phyloP scores from a whole-genome alignment of 2,797 vertebrate genomes.

The Monodelphis domestica region DNA sequence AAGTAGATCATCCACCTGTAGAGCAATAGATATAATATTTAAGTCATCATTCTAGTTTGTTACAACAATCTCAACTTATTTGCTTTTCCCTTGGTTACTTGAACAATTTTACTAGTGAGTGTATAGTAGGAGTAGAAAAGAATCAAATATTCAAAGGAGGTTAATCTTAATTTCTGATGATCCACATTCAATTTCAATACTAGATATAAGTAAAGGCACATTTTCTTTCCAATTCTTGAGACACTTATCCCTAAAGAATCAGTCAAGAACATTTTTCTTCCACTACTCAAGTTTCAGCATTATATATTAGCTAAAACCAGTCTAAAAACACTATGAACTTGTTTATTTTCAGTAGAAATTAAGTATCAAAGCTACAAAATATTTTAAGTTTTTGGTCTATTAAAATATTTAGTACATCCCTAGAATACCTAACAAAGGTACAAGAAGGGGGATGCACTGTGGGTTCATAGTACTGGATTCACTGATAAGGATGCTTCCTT shows the following conservation, averaged over 20 bases:
- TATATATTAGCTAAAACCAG: background rate
- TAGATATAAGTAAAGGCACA: background rate
- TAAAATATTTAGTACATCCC: fast-evolving
- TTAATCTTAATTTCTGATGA: background rate
- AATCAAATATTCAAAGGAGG: background rate
- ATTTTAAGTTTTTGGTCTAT: fast-evolving
- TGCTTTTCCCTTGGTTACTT: background rate
- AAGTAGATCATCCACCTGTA: constrained; percentile 96
- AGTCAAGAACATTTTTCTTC: background rate
- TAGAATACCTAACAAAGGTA: fast-evolving
- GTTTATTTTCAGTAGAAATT: background rate
- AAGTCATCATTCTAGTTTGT: background rate
- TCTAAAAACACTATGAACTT: background rate
- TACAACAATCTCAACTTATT: background rate
- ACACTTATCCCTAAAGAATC: background rate
- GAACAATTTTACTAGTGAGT: background rate
- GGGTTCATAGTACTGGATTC: background rate
- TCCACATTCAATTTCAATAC: background rate
- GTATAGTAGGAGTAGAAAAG: background rate
- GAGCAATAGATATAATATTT: background rate
- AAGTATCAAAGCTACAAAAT: background rate
- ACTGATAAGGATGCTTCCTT: background rate
- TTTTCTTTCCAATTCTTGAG: background rate
- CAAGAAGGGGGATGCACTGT: background rate
- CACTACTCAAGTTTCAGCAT: background rate